phyloP scores from a whole-genome alignment of 2,888 invertebrate species.

The Oscheius sp. region DNA sequence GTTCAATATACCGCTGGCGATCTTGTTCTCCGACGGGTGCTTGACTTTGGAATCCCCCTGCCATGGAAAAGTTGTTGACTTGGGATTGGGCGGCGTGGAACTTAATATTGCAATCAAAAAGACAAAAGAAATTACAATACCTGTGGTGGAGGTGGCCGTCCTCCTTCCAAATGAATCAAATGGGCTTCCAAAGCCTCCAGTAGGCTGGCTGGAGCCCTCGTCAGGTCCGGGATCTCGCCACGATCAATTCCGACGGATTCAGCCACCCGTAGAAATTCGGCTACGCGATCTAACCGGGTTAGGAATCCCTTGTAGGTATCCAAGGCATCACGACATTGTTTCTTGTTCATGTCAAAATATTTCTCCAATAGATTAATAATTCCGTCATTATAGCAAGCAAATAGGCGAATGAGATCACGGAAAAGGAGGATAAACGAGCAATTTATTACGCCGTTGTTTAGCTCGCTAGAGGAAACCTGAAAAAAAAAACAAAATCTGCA shows the following conservation, averaged over 20 bases:
- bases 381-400: slow-evolving; percentile 98
- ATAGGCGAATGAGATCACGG: slow-evolving; percentile 96
- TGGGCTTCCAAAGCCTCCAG: slow-evolving; percentile 96
- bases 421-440: slow-evolving; percentile 99
- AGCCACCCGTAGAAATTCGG: slow-evolving; percentile 89
- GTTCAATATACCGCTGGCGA: slow-evolving; percentile 85
- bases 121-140: background rate
- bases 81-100: slow-evolving; percentile 66
- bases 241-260: slow-evolving; percentile 95
- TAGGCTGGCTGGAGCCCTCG: slow-evolving; percentile 95
- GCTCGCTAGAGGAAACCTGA: slow-evolving; percentile 84
- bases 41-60: slow-evolving; percentile 41
- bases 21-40: slow-evolving; percentile 77
- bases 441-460: slow-evolving; percentile 98
- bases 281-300: slow-evolving; percentile 95
- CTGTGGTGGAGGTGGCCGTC: slow-evolving; percentile 61
- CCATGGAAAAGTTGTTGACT: slow-evolving; percentile 34
- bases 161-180: slow-evolving; percentile 89
- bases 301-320: slow-evolving; percentile 98
- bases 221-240: slow-evolving; percentile 96
- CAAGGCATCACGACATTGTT: slow-evolving; percentile 95
- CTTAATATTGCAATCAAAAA: slow-evolving; percentile 10
- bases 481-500: background rate
- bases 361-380: slow-evolving; percentile 81
- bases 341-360: slow-evolving; percentile 99